Base-by-base conservation (phyloP, 2,888 invertebrate genomes). In the Lottia scabra region DNA sequence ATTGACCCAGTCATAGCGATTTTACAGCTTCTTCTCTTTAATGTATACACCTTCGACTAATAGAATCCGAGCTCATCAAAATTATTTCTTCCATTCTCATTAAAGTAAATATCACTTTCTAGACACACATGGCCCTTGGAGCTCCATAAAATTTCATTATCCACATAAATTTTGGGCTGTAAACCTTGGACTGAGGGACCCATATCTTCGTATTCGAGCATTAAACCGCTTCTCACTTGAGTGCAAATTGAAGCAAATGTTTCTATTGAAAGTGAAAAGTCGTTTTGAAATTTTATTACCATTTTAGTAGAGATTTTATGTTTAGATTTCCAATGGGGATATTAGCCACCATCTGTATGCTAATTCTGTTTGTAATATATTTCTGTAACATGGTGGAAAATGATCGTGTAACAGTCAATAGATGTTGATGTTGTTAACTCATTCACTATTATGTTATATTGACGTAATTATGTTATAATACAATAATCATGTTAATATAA, bases 71-170 rank as follows among this genome's bases (percentile, higher is more conserved):
- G 56, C 56, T 12, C 56, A 19, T 10, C 19, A 23, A 56, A 56
- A 56, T 56, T 56, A 56, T 56, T 56, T 19, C 56, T 56, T 23
- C 8, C 56, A 56, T 56, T 56, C 19, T 23, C 56, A 56, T 56
- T 56, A 56, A 38, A 56, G 10, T 56, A 56, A 56, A 56, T 56
- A 56, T 56, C 56, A 23, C 56, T 56, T 56, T 56, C 56, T 56
- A 56, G 56, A 56, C 56, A 56, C 56, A 56, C 56, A 56, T 56
- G 56, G 56, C 23, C 56, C 56, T 56, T 23, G 10, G 56, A 56
- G 56, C 2, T 70, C 67, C 71, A 71, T 71, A 71, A 71, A 71
- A 71, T 62, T 71, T 71, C 71, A 71, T 71, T 71, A 71, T 56
- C 63, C 67, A 63, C 71, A 71, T 71, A 71, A 71, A 67, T 63